A percentile compares a stretch with the other conserved stretches of the same genome.
These are phyloP conservation scores for Rhabdomys pumilio DNA, from an alignment of 2,797 vertebrate genomes.

Conservation along the genomic window DNA sequence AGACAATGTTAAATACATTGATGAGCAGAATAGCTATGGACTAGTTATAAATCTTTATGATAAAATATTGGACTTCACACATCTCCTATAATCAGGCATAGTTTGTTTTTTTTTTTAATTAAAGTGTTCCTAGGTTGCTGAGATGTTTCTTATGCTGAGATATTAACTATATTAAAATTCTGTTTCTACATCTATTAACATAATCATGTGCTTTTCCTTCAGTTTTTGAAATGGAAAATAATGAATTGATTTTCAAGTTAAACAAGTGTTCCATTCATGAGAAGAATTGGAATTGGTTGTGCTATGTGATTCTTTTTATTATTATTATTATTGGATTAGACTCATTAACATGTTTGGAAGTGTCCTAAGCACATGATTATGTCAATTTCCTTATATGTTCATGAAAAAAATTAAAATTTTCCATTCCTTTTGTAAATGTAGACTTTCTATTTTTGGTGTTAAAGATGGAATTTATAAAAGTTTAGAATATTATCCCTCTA, in stretches of 20 bases:
- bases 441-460: neutral
- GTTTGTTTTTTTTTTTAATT: neutral
- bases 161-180: neutral
- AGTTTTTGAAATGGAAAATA: neutral
- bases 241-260: neutral
- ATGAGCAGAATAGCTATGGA: neutral
- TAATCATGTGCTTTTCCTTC: neutral
- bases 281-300: neutral
- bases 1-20: neutral
- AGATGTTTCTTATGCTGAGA: neutral
- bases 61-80: neutral
- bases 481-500: neutral
- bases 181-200: neutral
- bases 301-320: neutral
- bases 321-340: neutral
- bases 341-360: neutral
- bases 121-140: neutral
- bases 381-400: neutral
- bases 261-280: neutral
- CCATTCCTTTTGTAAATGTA: neutral
- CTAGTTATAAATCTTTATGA: neutral
- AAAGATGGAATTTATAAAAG: no score
- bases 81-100: neutral
- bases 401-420: neutral
- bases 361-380: neutral